Percentiles rank a stretch among this genome's conserved stretches.
These are phyloP conservation scores for Pygoscelis antarcticus DNA, from an alignment of 2,113 vertebrate species.

Conservation along the genomic window DNA sequence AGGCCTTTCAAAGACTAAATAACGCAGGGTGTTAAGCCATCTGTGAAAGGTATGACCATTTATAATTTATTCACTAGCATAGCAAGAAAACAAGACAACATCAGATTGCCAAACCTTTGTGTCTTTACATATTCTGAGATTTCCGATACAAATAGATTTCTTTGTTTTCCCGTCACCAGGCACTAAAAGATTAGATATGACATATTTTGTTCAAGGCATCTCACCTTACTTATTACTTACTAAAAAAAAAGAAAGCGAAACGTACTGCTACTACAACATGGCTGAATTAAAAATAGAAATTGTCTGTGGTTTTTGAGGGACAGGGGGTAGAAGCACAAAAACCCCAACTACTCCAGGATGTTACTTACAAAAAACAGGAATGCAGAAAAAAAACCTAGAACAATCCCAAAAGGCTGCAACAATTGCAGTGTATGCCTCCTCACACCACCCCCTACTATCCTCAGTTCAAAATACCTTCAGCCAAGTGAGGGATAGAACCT, in stretches of 20 bases:
- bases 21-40: background rate
- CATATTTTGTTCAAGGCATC: background rate
- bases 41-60: background rate
- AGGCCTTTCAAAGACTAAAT: background rate
- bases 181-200: background rate
- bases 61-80: background rate
- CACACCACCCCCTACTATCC: background rate
- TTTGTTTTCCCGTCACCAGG: background rate
- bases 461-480: background rate
- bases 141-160: background rate
- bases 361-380: background rate
- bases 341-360: background rate
- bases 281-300: background rate
- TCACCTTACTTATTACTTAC: background rate
- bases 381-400: background rate
- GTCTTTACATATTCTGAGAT: background rate
- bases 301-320: background rate
- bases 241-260: background rate
- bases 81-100: background rate
- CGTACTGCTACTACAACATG: background rate
- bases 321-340: background rate
- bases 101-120: background rate
- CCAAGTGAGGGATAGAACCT: background rate
- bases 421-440: background rate
- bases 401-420: background rate